Percentiles rank a stretch among this genome's conserved stretches.
phyloP scores from a whole-genome alignment of 2,113 vertebrate genomes.

The Pterocles orientalis region DNA sequence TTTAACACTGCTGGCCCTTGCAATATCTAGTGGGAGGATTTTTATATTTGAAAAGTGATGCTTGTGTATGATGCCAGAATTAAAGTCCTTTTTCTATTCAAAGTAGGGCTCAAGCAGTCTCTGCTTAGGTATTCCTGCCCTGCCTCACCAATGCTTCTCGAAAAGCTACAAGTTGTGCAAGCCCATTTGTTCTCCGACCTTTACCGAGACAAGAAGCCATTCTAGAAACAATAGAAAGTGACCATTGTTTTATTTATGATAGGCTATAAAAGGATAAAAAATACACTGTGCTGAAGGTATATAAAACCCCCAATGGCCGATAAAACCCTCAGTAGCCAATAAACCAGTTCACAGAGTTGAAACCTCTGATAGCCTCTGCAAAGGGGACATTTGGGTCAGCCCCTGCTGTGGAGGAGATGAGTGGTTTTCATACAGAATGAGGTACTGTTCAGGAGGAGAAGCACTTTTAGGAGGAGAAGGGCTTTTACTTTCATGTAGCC shows the following conservation, averaged over 20 bases:
- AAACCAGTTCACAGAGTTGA: not conserved
- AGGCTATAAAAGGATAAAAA: not conserved
- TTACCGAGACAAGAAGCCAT: not conserved
- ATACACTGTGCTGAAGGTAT: not conserved
- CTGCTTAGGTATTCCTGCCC: not conserved
- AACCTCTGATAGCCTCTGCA: not conserved
- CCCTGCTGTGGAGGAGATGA: not conserved
- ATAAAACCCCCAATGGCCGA: not conserved
- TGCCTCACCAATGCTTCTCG: not conserved
- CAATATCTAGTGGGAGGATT: not conserved
- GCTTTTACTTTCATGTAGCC: not conserved
- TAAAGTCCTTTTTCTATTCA: not conserved
- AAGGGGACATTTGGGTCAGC: not conserved
- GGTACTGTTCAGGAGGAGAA: not conserved
- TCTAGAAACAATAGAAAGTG: not conserved
- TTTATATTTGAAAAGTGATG: conserved; percentile 9
- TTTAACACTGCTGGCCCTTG: not conserved
- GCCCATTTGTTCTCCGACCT: not conserved
- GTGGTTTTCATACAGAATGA: not conserved
- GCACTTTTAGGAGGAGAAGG: not conserved
- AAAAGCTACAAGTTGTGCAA: not conserved
- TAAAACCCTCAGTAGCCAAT: not conserved
- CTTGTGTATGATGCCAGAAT: not conserved
- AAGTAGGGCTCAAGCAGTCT: not conserved
- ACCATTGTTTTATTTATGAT: not conserved